Base-by-base conservation (phyloP, 2,888 invertebrate species). In the Omphaloscelis lunosa region DNA sequence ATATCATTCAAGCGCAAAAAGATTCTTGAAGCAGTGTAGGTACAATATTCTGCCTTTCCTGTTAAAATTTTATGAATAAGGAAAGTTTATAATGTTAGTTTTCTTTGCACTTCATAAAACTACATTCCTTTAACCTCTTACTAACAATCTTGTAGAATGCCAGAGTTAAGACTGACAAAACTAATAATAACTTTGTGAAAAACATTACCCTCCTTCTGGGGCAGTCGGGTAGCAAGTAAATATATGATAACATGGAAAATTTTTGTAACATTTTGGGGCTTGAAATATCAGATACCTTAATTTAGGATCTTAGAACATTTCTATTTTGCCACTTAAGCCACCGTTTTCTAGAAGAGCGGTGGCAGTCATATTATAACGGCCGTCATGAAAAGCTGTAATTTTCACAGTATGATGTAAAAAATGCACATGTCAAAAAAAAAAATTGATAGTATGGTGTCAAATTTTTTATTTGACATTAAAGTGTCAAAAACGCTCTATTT, bases 71-170 rank as follows among this genome's bases (percentile, higher is more conserved):
- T 41, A n/a, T 29, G 1, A 41, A 29, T 15, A 41, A 12, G 23
- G 7, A 29, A 23, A 29, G 39, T 9, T 20, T 56, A 1, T n/a
- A 27, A 56, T 20, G 1, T 45, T 34, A 45, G 20, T 74, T 74
- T 48, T 27, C 4, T 41, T 53, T 29, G 58, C 67, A 63, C 53
- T 77, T 71, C 5, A 51, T 23, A n/a, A 53, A 56, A 61, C 39
- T n/a, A 79, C 84, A 81, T 81, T 81, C 84, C 81, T 72, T 53
- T 27, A 27, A 27, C 23, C 29, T 39, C 6, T 29, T n/a, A 63
- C 15, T 68, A 65, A 51, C 29, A 39, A 59, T 41, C 3, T 59
- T 70, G 41, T 51, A 41, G 51, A 82, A 59, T n/a, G 51, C 29
- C 59, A 56, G 45, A 66, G 34, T 67, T n/a, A 61, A 80, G 83